Base-by-base conservation (phyloP, 2,113 vertebrate genomes). In the Coryphaenoides rupestris region DNA sequence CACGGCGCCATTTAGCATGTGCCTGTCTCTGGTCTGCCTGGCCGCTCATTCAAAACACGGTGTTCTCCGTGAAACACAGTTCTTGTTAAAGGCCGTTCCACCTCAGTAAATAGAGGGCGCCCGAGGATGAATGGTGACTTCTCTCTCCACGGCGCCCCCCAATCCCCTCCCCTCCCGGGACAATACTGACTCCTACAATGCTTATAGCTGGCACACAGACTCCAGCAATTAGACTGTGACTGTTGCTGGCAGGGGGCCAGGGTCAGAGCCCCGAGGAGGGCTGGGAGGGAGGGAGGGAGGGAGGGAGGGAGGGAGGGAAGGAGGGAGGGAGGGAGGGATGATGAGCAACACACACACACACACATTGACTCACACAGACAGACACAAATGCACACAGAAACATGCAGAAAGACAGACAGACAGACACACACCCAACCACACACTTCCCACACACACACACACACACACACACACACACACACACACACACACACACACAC, bases 161-260 rank as follows among this genome's bases (percentile, higher is more conserved):
- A 81, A n/a, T n/a, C n/a, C n/a, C n/a, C n/a, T n/a, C n/a, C n/a
- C n/a, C n/a, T n/a, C n/a, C n/a, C n/a, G 28, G 10, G 66, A 92
- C 85, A 91, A 89, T 86, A 79, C 78, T 83, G 77, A 84, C 79
- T 85, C 82, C 75, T 63, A 86, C 83, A 89, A 84, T 83, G 76
- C 77, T 81, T 88, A 83, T 88, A 86, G 75, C 82, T 87, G 87
- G 77, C 82, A 74, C 78, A 81, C 80, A 87, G 83, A 87, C 86
- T 85, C 83, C 77, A 84, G 85, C 87, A 89, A 87, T 88, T 90
- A 92, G 88, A 82, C 84, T 86, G 84, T 89, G 86, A 89, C 84
- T 90, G 83, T 78, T 69, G 63, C 80, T 91, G 89, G 89, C 88
- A 82, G 70, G 77, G 69, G 68, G 81, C 87, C 89, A 84, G 76